Evolutionary conservation across 2,797 vertebrate genomes (phyloP), one percentile per base, ranked within the genome.

Genomic region (Stomatorhinus walkeri): DNA sequence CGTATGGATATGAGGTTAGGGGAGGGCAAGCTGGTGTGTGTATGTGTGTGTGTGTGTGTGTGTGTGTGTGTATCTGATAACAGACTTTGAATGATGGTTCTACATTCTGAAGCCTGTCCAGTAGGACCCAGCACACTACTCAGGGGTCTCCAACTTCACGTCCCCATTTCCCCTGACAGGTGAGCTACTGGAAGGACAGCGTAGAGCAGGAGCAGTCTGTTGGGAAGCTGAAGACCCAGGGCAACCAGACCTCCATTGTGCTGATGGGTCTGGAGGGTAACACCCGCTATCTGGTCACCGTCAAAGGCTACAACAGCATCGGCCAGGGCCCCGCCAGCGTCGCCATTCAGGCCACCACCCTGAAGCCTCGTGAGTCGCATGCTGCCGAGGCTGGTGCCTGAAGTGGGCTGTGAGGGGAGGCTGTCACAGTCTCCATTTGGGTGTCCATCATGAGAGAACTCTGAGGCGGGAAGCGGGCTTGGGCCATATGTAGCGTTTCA

Each of bases 261-360:
- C 91, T 99, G 93, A 96, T 96, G 9, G 97, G 97, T 64, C 93
- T 99, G 88, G 97, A 98, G 91, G 97, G 97, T 89, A 97, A 99
- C 93, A 97, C 95, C 0, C 90, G 95, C 46, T 99, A 99, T 92
- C 95, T 95, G 92, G 92, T 98, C 92, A 96, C 96, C 0, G 98
- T 98, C 87, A 97, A 96, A 91, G 98, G 97, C 0, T 99, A 97
- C 94, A 99, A 99, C 46, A 97, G 95, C 92, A 98, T 98, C 12
- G 98, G 98, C 85, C 98, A 97, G 76, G 98, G 98, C 90, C 98
- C 98, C 87, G 93, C 96, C 46, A 98, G 97, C 89, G 61, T 91
- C 1, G 91, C 95, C 88, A 95, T 97, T 90, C 95, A 91, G 40
- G 95, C 94, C 89, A 93, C 92, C 90, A 99, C 98, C 91, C 97